Evolutionary conservation across 2,113 vertebrate genomes (phyloP), one percentile per base, ranked within the genome.

Genomic region (Heterotilapia buettikoferi): DNA sequence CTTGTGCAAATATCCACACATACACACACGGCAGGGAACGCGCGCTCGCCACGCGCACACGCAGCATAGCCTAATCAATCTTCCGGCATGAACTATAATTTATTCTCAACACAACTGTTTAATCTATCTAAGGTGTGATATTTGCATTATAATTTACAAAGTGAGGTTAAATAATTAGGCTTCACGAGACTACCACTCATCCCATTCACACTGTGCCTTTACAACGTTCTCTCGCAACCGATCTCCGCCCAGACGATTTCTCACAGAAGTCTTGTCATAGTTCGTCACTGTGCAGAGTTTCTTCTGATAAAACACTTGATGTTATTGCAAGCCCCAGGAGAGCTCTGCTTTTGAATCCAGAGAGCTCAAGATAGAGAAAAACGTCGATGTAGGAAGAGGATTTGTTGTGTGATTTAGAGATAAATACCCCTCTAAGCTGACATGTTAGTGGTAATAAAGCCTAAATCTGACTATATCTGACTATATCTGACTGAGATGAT

Each of bases 101-200:
- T 86, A 92, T 88, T 88, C 38, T 66, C 87, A 90, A 90, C 80
- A 76, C 82, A 88, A 88, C 90, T 85, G 84, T 89, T 90, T 86
- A 93, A 91, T 94, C 84, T 71, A 87, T 90, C 87, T 73, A 84
- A 86, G 83, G 85, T 91, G 76, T 82, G 86, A 90, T 80, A 90
- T 92, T 90, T 92, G 90, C 91, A 89, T 90, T 80, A 79, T 73
- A 90, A 91, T 87, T 91, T 68, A 85, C 76, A 89, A 86, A 93
- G 59, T 83, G 84, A 90, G 78, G 84, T 90, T 87, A 89, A 90
- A 81, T 61, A 90, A 92, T 93, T 90, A 90, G 80, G 38, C 63
- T 78, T 78, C n/a, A n/a, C 79, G 7, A 21, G 47, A 84, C 29
- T 73, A 92, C 86, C 83, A 90, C 85, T 89, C 90, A 86, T 82